Evolutionary conservation across 2,113 vertebrate genomes (phyloP).

Genomic region (Microtus pennsylvanicus): DNA sequence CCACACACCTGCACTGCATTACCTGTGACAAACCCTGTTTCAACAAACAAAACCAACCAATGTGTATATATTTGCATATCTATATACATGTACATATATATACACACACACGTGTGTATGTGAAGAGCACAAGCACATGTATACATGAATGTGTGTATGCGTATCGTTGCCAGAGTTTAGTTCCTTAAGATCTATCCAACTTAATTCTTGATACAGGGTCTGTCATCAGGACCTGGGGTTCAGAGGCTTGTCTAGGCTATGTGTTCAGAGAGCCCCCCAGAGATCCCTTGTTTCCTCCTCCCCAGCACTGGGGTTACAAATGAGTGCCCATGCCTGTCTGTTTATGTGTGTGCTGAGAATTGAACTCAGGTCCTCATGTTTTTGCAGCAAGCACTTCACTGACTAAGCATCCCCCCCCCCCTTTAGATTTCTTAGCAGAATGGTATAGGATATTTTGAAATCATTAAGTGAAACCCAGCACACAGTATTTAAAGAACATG

Average conservation of each 20-base stretch:
- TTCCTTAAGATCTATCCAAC: background rate
- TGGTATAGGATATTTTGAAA: slow-evolving; percentile 11
- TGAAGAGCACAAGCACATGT: background rate
- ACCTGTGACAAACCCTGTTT: no score
- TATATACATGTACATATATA: no score
- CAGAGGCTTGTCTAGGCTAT: background rate
- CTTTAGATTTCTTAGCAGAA: slow-evolving; percentile 13
- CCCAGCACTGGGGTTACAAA: background rate
- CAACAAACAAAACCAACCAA: background rate
- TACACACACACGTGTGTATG: background rate
- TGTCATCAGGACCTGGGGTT: background rate
- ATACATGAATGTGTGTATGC: background rate
- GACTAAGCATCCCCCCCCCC: background rate
- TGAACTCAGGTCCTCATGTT: background rate
- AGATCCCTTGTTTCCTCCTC: background rate
- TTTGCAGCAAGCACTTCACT: background rate
- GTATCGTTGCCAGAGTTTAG: no score
- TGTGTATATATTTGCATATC: no score
- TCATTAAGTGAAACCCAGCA: slow-evolving; percentile 56
- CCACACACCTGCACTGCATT: no score
- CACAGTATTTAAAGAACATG: slow-evolving; percentile 50
- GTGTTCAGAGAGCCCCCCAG: background rate
- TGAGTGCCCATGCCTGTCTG: background rate
- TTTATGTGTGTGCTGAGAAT: no score
- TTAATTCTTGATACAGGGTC: background rate